Base-by-base conservation (phyloP, 2,113 vertebrate genomes). In the Hylia prasina region DNA sequence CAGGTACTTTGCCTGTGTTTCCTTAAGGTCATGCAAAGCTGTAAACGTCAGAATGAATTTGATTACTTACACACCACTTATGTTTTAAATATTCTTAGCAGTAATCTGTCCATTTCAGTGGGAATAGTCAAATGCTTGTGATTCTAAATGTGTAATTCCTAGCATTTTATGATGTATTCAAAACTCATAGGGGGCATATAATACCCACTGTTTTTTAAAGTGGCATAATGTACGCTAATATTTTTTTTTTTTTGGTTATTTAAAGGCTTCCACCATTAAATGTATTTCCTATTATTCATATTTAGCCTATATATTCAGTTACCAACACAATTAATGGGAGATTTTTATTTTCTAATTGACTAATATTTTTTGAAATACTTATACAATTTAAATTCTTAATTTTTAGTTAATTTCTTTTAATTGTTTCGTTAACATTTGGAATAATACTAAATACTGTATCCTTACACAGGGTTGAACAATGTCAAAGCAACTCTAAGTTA, bases 11-110 rank as follows among this genome's bases (percentile, higher is more conserved):
- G 35, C 50, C 54, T 95, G 58, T 50, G 83, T 90, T 93, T 80
- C 53, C 90, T 93, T 96, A 53, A 94, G 69, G 33, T 90, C 83
- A 53, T 0, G 1, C 42, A 85, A 45, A 80, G 39, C 66, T 79
- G 15, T 73, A 83, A 94, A 90, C 9, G 3, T 87, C 40, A 95
- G 35, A 90, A 88, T 92, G 88, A 37, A 94, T 90, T 93, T 86
- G 1, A 24, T 94, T 93, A 39, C 40, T 20, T 76, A 53, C 27
- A 77, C 31, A 31, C 40, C 10, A 5, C 48, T 75, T 83, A 64
- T 75, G 12, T 89, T 97, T 89, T 72, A 88, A 75, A 58, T 83
- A 91, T 45, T 73, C 13, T 23, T 77, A 47, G 7, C 30, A 47
- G 37, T 65, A 56, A 60, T 47, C 8, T 72, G 3, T 30, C 82